Evolutionary conservation across 2,888 invertebrate genomes (phyloP), one percentile per base, ranked within the genome.

Genomic region (Leptodirus hochenwartii): DNA sequence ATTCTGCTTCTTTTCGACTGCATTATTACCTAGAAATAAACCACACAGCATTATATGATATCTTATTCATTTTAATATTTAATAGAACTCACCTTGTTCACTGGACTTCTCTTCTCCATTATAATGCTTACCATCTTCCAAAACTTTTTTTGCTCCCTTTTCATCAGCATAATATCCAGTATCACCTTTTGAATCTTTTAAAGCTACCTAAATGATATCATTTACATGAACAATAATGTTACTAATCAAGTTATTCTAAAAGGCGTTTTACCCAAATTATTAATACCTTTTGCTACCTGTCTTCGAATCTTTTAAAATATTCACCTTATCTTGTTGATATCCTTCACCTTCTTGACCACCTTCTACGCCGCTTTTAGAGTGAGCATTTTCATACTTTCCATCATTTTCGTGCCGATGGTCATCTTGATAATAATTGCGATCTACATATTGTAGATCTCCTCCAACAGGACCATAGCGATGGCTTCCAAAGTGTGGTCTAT

Each of bases 71-170:
- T 24, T 5, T n/a, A 12, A 24, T 24, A 24, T 24, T 24, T 24
- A 20, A 22, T 30, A 15, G 12, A 41, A 40, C 33, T 35, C 53
- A 66, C 69, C 69, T 39, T 65, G 58, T 44, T 67, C 63, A 40
- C 65, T 61, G 33, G 61, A 51, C 34, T 65, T 64, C 40, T 67
- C 61, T 20, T 56, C 64, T 20, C 69, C 68, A 44, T 63, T 59
- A 39, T 66, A 69, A 34, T 50, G 56, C 39, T 69, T 69, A 35
- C 65, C 67, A 41, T 69, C 68, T 33, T 65, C 67, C 3, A 57
- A 56, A 6, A 62, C 58, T 47, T 67, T 68, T 36, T 68, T 68
- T 37, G 61, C 65, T 1, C 63, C 67, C 42, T 61, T 61, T 35
- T 63, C 61, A 30, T 64, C 63, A 41, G 61, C 64, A 41, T 62